Evolutionary conservation across 2,888 invertebrate species (phyloP), one percentile per base, ranked within the genome.

Genomic region (Mesochorus sp.): DNA sequence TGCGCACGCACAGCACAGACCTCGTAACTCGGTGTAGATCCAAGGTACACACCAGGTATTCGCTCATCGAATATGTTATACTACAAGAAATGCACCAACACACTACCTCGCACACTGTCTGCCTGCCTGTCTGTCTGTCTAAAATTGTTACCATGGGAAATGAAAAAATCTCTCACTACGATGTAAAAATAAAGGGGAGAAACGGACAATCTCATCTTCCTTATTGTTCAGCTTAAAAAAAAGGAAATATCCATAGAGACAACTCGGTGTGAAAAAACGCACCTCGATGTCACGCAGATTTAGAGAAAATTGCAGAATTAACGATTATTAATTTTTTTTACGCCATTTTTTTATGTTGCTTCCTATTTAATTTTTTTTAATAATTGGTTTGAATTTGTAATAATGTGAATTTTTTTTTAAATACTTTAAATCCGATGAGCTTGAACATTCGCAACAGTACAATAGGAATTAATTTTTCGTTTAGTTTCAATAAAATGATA

Each of bases 1-100:
- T 73, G 75, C 80, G 73, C 80, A 73, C 79, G 76, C 67, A 55
- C 53, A 70, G 76, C 67, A 55, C 53, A 70, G 44, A 31, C 70
- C 75, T 34, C 55, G 47, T 62, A 55, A 51, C 51, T 42, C 31
- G 62, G 17, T 37, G 61, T 31, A 37, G 5, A 67, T 47, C 8
- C 14, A 47, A 59, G 19, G 53, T 53, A 6, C 21, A 61, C 17
- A 5, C 19, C 1, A 12, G n/a, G 47, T 24, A 64, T 31, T 26
- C 14, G 26, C 42, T 42, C 55, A 44, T 67, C n/a, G n/a, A 39
- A 14, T 26, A 55, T 42, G 19, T 6, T 39, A 61, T 34, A 19
- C n/a, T 10, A 61, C 19, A 49, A 68, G 51, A 44, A 49, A 55
- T 51, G 12, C 39, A 59, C 53, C 17, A 42, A 57, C 47, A 6